Percentiles rank a stretch among this genome's conserved stretches.
phyloP scores from a whole-genome alignment of 2,888 invertebrate species.

The Diplazon laetatorius region DNA sequence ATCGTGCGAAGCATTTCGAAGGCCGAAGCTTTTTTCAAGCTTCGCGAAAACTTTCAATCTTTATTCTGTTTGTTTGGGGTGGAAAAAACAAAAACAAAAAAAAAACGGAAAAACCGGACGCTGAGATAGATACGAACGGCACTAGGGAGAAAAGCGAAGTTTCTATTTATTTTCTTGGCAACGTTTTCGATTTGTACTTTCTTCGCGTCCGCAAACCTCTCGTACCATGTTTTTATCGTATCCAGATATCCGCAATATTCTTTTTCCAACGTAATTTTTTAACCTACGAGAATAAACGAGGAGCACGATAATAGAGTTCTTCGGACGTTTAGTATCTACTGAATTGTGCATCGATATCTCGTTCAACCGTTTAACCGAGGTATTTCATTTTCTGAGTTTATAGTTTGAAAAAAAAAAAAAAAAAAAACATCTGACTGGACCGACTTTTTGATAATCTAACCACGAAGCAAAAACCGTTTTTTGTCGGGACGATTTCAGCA shows the following conservation, averaged over 20 bases:
- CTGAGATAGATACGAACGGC: slow-evolving; percentile 30
- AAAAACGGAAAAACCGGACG: slow-evolving; percentile 7
- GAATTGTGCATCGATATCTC: slow-evolving; percentile 16
- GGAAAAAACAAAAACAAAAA: no score
- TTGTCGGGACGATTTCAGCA: no score
- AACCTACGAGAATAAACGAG: slow-evolving; percentile 30
- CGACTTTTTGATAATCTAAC: background rate
- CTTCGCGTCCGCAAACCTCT: slow-evolving; percentile 6
- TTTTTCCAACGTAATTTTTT: slow-evolving; percentile 33
- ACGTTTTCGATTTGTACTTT: slow-evolving; percentile 44
- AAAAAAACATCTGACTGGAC: background rate
- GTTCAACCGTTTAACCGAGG: background rate
- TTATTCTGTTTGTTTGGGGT: background rate
- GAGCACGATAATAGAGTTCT: slow-evolving; percentile 22
- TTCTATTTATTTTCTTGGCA: slow-evolving; percentile 62
- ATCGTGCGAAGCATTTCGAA: slow-evolving; percentile 24
- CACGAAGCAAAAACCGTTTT: no score
- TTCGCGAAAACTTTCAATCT: slow-evolving; percentile 32
- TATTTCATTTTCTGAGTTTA: slow-evolving; percentile 18
- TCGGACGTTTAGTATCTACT: background rate
- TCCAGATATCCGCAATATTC: slow-evolving; percentile 17
- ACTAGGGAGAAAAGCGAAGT: slow-evolving; percentile 48
- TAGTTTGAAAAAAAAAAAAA: no score
- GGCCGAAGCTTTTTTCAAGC: slow-evolving; percentile 17
- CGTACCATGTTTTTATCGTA: slow-evolving; percentile 33